phyloP scores from a whole-genome alignment of 2,113 vertebrate genomes.

The Erpornis zantholeuca region DNA sequence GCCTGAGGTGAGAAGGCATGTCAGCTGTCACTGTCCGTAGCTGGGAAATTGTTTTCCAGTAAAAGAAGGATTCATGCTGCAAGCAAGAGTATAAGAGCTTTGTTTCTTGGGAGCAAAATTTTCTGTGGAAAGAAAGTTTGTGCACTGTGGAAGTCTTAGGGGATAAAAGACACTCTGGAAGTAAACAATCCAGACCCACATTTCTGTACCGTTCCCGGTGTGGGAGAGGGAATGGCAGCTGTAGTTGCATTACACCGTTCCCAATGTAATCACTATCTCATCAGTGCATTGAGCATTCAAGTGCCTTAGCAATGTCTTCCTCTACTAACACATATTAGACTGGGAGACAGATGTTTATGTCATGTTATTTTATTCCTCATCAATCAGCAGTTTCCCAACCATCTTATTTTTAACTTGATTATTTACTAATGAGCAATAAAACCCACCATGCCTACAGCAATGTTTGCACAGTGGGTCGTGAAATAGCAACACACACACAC shows the following conservation, averaged over 20 bases:
- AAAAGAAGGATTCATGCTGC: background rate
- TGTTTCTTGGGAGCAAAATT: background rate
- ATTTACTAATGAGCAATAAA: slow-evolving; percentile 74
- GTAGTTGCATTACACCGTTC: background rate
- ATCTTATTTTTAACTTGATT: slow-evolving; percentile 72
- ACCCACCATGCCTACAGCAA: slow-evolving; percentile 55
- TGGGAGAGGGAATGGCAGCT: slow-evolving; percentile 19
- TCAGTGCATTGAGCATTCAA: slow-evolving; percentile 54
- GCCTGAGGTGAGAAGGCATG: background rate
- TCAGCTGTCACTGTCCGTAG: background rate
- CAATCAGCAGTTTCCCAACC: slow-evolving; percentile 67
- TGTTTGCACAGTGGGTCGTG: slow-evolving; percentile 28
- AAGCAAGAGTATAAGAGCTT: background rate
- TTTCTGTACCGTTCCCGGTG: background rate
- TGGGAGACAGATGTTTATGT: slow-evolving; percentile 68
- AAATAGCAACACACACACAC: slow-evolving; percentile 24
- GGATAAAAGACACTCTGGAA: slow-evolving; percentile 4
- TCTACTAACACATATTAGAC: slow-evolving; percentile 51
- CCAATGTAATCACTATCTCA: slow-evolving; percentile 44
- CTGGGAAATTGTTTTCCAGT: background rate
- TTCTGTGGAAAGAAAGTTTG: background rate
- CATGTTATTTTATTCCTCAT: slow-evolving; percentile 67
- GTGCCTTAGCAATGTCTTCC: slow-evolving; percentile 60
- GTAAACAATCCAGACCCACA: background rate
- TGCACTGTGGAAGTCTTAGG: background rate